Percentiles rank a stretch among this genome's conserved stretches.
Evolutionary conservation across 2,113 vertebrate genomes (phyloP).

Genomic region (Xerus inauris): DNA sequence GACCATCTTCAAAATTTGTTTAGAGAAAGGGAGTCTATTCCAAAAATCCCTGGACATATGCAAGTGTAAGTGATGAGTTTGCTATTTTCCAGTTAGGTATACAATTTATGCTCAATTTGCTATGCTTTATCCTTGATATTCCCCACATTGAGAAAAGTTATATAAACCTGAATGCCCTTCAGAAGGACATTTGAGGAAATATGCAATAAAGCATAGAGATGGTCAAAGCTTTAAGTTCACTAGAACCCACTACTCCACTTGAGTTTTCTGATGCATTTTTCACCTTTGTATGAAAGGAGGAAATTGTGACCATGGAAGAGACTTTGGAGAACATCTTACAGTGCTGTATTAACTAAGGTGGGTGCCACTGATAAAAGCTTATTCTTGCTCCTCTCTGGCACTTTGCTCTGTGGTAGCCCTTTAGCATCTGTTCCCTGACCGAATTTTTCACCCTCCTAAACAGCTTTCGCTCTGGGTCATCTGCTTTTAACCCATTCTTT

Average conservation of each 20-base stretch:
- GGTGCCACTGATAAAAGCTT: not conserved
- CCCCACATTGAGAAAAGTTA: not conserved
- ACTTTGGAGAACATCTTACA: not conserved
- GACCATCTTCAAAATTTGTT: not conserved
- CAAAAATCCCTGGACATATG: not conserved
- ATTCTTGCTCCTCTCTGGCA: not conserved
- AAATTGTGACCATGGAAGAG: not conserved
- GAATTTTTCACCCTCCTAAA: not conserved
- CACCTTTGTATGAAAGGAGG: not conserved
- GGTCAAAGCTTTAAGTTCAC: not conserved
- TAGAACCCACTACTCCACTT: not conserved
- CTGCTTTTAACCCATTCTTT: not conserved
- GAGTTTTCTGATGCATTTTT: not conserved
- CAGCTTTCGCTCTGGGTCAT: not conserved
- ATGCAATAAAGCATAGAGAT: not conserved
- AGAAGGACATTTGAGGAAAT: not conserved
- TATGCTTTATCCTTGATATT: not conserved
- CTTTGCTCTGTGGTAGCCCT: not conserved
- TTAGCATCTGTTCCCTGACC: not conserved
- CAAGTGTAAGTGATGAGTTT: not conserved
- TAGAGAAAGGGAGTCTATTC: not conserved
- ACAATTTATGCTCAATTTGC: not conserved
- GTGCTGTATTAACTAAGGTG: not conserved
- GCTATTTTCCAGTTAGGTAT: not conserved
- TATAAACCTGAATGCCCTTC: not conserved